Percentiles rank a stretch among this genome's conserved stretches.
These are phyloP conservation scores for Antheraea mylitta DNA, from an alignment of 1,140 invertebrate species.

Conservation along the genomic window DNA sequence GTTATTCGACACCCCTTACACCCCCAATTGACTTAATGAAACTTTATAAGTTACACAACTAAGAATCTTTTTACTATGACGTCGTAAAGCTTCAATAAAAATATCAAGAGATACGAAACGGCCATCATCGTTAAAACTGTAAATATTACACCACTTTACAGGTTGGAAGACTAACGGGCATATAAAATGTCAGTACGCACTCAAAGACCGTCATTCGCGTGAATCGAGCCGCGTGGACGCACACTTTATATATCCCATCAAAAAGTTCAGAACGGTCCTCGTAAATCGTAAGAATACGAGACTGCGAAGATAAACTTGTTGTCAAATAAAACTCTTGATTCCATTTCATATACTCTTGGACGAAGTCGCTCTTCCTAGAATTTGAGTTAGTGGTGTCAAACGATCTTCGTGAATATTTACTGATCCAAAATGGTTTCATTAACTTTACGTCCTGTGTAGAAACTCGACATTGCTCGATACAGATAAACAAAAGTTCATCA, in stretches of 20 bases:
- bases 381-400: no score
- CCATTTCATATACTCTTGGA: no score
- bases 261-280: slow-evolving; percentile 27
- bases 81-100: not conserved
- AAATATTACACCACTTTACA: slow-evolving; percentile 29
- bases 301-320: not conserved
- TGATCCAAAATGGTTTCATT: no score
- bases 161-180: slow-evolving; percentile 34
- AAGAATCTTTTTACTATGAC: not conserved
- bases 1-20: no score
- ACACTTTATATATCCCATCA: slow-evolving; percentile 32
- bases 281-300: slow-evolving; percentile 8
- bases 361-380: not conserved
- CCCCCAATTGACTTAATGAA: no score
- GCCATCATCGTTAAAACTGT: slow-evolving; percentile 11
- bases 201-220: slow-evolving; percentile 14
- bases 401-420: no score
- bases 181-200: slow-evolving; percentile 29
- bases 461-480: no score
- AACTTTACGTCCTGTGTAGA: no score
- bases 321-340: not conserved
- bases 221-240: slow-evolving; percentile 18
- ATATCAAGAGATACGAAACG: slow-evolving; percentile 5
- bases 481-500: no score
- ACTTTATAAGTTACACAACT: not conserved